phyloP scores from a whole-genome alignment of 1,140 invertebrate genomes.

The Hormaphis cornu region DNA sequence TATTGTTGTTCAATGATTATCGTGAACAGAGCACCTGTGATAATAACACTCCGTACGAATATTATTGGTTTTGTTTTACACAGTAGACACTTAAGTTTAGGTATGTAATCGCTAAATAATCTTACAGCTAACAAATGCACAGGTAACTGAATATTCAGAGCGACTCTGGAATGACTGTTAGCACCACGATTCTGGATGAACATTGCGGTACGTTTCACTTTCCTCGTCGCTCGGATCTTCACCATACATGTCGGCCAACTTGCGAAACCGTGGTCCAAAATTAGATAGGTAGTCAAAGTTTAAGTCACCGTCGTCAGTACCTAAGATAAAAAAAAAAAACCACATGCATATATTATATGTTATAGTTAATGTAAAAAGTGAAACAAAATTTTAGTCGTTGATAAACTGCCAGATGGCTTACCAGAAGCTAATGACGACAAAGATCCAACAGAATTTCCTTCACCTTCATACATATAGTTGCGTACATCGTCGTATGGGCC shows the following conservation, averaged over 20 bases:
- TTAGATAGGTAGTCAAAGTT: constrained; percentile 95
- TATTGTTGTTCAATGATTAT: constrained; percentile 19
- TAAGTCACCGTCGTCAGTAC: constrained; percentile 85
- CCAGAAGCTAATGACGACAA: constrained; percentile 86
- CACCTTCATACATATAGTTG: constrained; percentile 93
- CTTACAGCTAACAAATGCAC: constrained; percentile 25
- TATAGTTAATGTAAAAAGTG: too few species aligned
- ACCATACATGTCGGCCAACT: constrained; percentile 95
- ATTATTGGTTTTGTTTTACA: background rate
- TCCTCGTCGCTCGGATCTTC: constrained; percentile 75
- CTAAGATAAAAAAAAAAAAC: constrained; percentile 43
- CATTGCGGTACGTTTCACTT: constrained; percentile 55
- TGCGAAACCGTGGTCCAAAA: constrained; percentile 92
- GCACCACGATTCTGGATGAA: constrained; percentile 62
- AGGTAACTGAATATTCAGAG: constrained; percentile 17
- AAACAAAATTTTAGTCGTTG: background rate
- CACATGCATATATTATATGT: too few species aligned
- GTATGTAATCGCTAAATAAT: constrained; percentile 3
- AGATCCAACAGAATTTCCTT: constrained; percentile 84
- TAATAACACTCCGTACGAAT: constrained; percentile 13
- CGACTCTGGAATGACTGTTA: constrained; percentile 39
- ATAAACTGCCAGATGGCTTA: constrained; percentile 43
- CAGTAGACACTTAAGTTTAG: background rate
- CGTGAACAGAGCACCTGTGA: constrained; percentile 12
- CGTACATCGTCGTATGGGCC: constrained; percentile 89